phyloP scores from a whole-genome alignment of 2,797 vertebrate genomes.

The Sebastes hubbsi region DNA sequence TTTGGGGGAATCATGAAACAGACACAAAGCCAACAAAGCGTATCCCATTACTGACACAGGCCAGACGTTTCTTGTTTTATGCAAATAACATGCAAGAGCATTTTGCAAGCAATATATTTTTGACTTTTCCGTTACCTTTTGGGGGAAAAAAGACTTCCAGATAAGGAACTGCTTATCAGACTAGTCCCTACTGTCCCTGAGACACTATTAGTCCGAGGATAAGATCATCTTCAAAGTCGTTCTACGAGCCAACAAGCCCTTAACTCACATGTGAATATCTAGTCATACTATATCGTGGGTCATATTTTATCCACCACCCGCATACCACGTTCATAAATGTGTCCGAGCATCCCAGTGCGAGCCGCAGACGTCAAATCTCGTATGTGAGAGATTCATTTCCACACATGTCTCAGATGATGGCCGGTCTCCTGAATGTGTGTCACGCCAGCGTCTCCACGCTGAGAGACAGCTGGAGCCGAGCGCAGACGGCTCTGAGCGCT shows the following conservation, averaged over 20 bases:
- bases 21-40: conserved; percentile 2
- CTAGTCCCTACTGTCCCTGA: background rate
- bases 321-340: background rate
- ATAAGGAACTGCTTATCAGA: background rate
- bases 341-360: background rate
- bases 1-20: conserved; percentile 6
- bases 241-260: background rate
- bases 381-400: background rate
- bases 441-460: background rate
- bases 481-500: conserved; percentile 29
- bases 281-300: background rate
- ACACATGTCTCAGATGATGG: background rate
- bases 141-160: background rate
- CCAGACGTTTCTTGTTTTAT: background rate
- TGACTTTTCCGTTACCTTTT: background rate
- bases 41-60: background rate
- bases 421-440: background rate
- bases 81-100: background rate
- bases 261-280: background rate
- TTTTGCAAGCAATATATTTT: background rate
- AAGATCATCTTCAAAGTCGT: background rate
- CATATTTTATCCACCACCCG: background rate
- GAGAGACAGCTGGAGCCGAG: conserved; percentile 32
- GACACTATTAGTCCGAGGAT: background rate
- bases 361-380: background rate